Percentiles rank a stretch among this genome's conserved stretches.
Evolutionary conservation across 2,888 invertebrate genomes (phyloP).

Genomic region (Limulus polyphemus): DNA sequence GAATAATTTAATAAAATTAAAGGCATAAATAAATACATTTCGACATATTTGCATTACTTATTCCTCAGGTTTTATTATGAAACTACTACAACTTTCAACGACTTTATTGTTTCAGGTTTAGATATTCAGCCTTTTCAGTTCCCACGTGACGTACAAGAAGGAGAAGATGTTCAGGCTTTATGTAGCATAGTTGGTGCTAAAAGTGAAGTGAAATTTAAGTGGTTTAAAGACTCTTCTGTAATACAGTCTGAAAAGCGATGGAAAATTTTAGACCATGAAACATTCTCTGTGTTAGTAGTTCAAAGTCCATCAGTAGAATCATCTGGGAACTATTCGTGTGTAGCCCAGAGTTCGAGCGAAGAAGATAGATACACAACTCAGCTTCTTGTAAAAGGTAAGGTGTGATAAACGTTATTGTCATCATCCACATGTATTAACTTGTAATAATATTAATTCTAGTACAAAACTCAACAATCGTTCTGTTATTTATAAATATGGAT

Average conservation of each 20-base stretch:
- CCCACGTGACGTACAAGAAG: slow-evolving; percentile 11
- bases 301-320: slow-evolving; percentile 5
- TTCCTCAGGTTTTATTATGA: too few relatives aligned
- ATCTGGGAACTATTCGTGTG: slow-evolving; percentile 2
- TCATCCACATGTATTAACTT: too few relatives aligned
- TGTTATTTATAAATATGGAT: too few relatives aligned
- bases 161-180: slow-evolving; percentile 11
- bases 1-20: too few relatives aligned
- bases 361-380: slow-evolving; percentile 9
- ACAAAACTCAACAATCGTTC: too few relatives aligned
- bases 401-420: too few relatives aligned
- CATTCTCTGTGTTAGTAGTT: slow-evolving; percentile 14
- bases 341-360: slow-evolving; percentile 9
- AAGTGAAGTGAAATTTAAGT: slow-evolving; percentile 9
- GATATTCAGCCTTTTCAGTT: slow-evolving; percentile 16
- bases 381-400: slow-evolving; percentile 16
- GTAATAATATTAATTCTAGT: too few relatives aligned
- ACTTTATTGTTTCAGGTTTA: too few relatives aligned
- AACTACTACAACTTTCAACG: too few relatives aligned
- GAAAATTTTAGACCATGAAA: slow-evolving; percentile 6
- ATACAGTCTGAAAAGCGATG: slow-evolving; percentile 2
- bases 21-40: too few relatives aligned
- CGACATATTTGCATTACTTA: too few relatives aligned
- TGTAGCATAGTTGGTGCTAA: slow-evolving; percentile 11
- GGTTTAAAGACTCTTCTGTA: slow-evolving; percentile 8